Evolutionary conservation across 2,113 vertebrate species (phyloP), one percentile per base, ranked within the genome.

Genomic region (Clupea harengus): DNA sequence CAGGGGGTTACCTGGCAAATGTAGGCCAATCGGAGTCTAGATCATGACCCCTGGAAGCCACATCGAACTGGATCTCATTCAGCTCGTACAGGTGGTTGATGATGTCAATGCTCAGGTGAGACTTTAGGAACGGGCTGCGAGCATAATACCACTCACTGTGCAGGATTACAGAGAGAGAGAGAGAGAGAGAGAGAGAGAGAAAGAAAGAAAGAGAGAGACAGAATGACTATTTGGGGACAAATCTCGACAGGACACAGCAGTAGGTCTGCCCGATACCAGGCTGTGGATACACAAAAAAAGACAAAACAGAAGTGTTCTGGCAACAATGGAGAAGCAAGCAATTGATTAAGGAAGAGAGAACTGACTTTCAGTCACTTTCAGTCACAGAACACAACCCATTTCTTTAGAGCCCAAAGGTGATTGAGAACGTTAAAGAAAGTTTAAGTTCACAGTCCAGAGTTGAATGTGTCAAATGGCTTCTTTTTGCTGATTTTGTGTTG

Each of bases 121-220:
- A 91, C 90, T 97, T 98, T 92, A 99, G 92, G 88, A 99, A 97
- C 25, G 98, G 98, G 91, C 97, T 99, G 90, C 97, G 95, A 85
- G 95, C 95, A 85, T 97, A 98, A 92, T 97, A 99, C 98, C 98
- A 99, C 91, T 99, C 98, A 90, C 98, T 99, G 52, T 54, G 52
- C 18, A 67, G 64, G 11, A 67, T n/a, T 92, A 89, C 0, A 82
- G 2, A 78, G 3, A 50, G 0, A 32, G 45, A 22, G 11, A 45
- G 6, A 4, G n/a, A 67, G 2, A 28, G 54, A 60, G 11, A 60
- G 54, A 72, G 1, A 72, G 64, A 72, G n/a, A 72, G 64, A 72
- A 2, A 72, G 64, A 72, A 2, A 72, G 64, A 72, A 2, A 28
- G 64, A 67, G 1, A 67, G n/a, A 67, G 64, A 22, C 1, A 60